These are phyloP conservation scores for Synergus itoensis DNA, from an alignment of 2,888 invertebrate genomes.

Conservation along the genomic window DNA sequence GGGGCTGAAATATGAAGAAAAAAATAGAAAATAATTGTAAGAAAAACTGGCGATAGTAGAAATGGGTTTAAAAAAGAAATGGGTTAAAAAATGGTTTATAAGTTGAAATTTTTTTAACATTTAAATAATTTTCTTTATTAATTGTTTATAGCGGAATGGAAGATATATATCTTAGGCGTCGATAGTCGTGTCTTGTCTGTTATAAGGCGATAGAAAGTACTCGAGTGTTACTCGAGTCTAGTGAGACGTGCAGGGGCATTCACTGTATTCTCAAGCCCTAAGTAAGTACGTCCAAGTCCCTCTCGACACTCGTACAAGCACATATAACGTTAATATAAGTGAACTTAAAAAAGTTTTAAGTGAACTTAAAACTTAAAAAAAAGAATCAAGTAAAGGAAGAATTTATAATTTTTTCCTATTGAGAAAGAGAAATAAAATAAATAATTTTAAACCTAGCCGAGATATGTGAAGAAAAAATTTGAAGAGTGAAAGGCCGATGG, in stretches of 20 bases:
- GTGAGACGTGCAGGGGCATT: neutral
- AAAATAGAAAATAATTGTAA: no score
- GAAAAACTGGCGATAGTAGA: no score
- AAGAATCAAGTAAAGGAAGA: neutral
- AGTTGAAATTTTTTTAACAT: no score
- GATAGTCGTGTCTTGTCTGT: neutral
- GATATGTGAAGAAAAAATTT: neutral
- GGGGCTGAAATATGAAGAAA: no score
- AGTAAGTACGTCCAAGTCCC: neutral
- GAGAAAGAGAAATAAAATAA: no score
- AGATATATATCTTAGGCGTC: neutral
- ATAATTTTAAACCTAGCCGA: neutral
- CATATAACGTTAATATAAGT: constrained; percentile 1
- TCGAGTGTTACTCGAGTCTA: constrained; percentile 6
- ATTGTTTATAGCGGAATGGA: no score
- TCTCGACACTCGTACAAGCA: neutral
- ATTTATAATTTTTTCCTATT: neutral
- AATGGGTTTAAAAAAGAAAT: no score
- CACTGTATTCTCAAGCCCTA: no score
- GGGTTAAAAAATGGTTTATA: no score
- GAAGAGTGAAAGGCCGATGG: constrained; percentile 28
- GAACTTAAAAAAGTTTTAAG: neutral
- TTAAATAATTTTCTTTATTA: no score
- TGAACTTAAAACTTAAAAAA: neutral
- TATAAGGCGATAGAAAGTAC: neutral